Evolutionary conservation across 2,113 vertebrate genomes (phyloP).

Genomic region (Corynorhinus townsendii): DNA sequence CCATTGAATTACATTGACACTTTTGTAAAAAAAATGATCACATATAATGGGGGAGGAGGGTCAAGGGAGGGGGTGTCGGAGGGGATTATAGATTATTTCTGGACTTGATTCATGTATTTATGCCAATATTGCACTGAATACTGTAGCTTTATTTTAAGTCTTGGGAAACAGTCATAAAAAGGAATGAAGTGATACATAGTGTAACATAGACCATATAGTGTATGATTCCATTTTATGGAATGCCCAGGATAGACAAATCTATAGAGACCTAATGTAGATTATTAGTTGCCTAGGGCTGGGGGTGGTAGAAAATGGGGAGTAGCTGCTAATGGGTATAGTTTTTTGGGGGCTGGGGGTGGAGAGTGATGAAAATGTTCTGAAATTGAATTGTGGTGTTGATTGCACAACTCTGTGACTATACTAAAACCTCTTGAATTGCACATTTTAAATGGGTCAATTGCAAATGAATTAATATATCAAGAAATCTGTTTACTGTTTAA

Average conservation of each 20-base stretch:
- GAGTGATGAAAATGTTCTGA: neutral
- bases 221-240: neutral
- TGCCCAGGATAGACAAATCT: neutral
- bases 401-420: neutral
- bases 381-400: neutral
- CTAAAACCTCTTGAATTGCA: neutral
- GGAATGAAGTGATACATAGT: neutral
- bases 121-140: neutral
- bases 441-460: neutral
- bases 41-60: neutral
- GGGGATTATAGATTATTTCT: neutral
- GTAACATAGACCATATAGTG: neutral
- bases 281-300: neutral
- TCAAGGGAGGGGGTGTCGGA: rapidly evolving
- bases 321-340: neutral
- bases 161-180: neutral
- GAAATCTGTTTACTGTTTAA: neutral
- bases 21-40: neutral
- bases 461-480: neutral
- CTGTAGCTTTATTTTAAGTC: neutral
- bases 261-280: neutral
- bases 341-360: rapidly evolving
- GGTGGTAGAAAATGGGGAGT: neutral
- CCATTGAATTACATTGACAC: neutral
- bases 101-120: neutral